phyloP scores from a whole-genome alignment of 2,888 invertebrate genomes.

The Noctua janthina region DNA sequence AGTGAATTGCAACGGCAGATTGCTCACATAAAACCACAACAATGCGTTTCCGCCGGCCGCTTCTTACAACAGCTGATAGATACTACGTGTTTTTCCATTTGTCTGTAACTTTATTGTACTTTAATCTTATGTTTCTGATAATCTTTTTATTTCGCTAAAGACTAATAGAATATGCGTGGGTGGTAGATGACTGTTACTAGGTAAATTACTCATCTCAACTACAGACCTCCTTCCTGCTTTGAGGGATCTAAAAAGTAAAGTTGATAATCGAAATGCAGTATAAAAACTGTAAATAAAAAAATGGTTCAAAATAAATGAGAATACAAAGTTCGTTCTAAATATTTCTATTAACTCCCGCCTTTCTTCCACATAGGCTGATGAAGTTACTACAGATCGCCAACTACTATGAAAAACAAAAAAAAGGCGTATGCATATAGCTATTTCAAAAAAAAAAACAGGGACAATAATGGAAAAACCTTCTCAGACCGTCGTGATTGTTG shows the following conservation, averaged over 20 bases:
- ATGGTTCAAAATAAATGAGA: not conserved
- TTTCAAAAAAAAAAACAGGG: not conserved
- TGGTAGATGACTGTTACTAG: not conserved
- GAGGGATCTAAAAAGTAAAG: not conserved
- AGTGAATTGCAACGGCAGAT: constrained; percentile 20
- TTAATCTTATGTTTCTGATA: not conserved
- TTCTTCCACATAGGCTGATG: not conserved
- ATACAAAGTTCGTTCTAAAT: not conserved
- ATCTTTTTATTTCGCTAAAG: not conserved
- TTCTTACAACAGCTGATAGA: constrained; percentile 22
- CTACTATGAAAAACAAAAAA: not conserved
- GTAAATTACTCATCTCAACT: not conserved
- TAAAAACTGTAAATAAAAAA: not conserved
- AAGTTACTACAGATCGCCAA: not conserved
- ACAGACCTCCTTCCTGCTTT: not conserved
- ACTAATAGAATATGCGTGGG: not conserved
- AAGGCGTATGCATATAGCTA: not conserved
- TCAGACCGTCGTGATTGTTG: not conserved
- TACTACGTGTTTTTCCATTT: constrained; percentile 1
- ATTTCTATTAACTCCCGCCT: not conserved
- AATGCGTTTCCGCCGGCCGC: constrained; percentile 34
- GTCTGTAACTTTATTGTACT: not conserved
- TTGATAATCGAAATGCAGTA: not conserved
- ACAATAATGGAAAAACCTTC: not conserved
- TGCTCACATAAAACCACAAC: constrained; percentile 45